Evolutionary conservation across 2,113 vertebrate genomes (phyloP).

Genomic region (Channa maculata): DNA sequence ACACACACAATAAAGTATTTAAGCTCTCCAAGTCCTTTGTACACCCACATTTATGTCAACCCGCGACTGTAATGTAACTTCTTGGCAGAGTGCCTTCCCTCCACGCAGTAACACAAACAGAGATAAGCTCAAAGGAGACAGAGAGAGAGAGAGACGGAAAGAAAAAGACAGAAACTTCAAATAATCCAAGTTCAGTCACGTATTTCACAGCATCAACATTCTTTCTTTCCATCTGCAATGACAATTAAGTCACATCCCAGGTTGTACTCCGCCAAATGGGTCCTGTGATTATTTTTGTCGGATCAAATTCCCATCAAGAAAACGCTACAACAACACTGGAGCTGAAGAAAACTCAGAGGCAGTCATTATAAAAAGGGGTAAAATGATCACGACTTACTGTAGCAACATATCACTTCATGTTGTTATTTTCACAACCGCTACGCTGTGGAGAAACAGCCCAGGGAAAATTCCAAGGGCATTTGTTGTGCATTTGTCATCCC

Average conservation of each 20-base stretch:
- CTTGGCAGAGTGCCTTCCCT: slow-evolving; percentile 71
- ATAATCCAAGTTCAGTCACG: slow-evolving; percentile 70
- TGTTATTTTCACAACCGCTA: slow-evolving; percentile 68
- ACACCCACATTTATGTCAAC: slow-evolving; percentile 79
- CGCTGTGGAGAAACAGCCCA: slow-evolving; percentile 51
- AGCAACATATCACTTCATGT: slow-evolving; percentile 65
- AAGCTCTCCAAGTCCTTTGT: slow-evolving; percentile 77
- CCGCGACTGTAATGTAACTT: slow-evolving; percentile 74
- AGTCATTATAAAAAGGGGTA: slow-evolving; percentile 65
- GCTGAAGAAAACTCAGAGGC: slow-evolving; percentile 65
- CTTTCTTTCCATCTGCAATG: slow-evolving; percentile 69
- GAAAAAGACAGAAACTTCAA: slow-evolving; percentile 59
- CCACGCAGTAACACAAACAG: slow-evolving; percentile 73
- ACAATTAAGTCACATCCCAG: slow-evolving; percentile 76
- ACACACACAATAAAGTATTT: slow-evolving; percentile 81
- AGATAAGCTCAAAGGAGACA: slow-evolving; percentile 74
- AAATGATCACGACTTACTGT: slow-evolving; percentile 59
- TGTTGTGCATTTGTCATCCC: slow-evolving; percentile 76
- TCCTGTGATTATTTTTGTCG: slow-evolving; percentile 69
- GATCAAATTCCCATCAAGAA: slow-evolving; percentile 72
- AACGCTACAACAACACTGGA: slow-evolving; percentile 62
- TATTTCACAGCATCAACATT: slow-evolving; percentile 68
- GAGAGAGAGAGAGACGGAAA: slow-evolving; percentile 25
- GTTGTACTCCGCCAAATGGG: slow-evolving; percentile 69
- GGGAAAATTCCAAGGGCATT: slow-evolving; percentile 76